Evolutionary conservation across 2,797 vertebrate species (phyloP), one percentile per base, ranked within the genome.

Genomic region (Acanthurus tractus): DNA sequence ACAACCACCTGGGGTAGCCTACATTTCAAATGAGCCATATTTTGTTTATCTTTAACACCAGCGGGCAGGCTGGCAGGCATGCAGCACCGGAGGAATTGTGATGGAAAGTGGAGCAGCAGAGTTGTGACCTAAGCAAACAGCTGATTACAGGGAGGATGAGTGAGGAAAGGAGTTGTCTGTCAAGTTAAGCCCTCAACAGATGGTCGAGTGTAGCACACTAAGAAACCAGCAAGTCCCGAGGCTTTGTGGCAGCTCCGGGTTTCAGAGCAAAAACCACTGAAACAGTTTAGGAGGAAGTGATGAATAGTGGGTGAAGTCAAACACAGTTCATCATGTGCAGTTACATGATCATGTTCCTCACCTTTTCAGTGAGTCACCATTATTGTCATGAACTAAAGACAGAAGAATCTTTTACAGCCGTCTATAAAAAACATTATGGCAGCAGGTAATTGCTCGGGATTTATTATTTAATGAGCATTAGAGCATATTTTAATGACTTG

Each of bases 41-140:
- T 90, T 88, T 79, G 88, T 88, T 83, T 83, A 90, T 89, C 82
- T 82, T 83, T 72, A 85, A 83, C 75, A 85, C 73, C 79, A 74
- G 79, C 69, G 55, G 87, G 80, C 74, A 81, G 62, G 57, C 86
- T 85, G 82, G 82, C 74, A 74, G 87, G 68, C 79, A 79, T 53
- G 61, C 68, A 49, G 57, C 13, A 64, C 75, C 48, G 66, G 58
- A 83, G 82, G 73, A 72, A 76, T 80, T 76, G 66, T 68, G 81
- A 76, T 52, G 64, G 74, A 85, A 90, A 88, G 70, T 89, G 58
- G 78, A 82, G 81, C 77, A 77, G 65, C 62, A 81, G 80, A 82
- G 77, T 81, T 88, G 81, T 81, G 86, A 89, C 87, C 89, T 74
- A 50, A 85, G 86, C 73, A 86, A 88, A 74, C 86, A 81, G 80